Evolutionary conservation across 2,113 vertebrate genomes (phyloP).

Genomic region (Synchiropus splendidus): DNA sequence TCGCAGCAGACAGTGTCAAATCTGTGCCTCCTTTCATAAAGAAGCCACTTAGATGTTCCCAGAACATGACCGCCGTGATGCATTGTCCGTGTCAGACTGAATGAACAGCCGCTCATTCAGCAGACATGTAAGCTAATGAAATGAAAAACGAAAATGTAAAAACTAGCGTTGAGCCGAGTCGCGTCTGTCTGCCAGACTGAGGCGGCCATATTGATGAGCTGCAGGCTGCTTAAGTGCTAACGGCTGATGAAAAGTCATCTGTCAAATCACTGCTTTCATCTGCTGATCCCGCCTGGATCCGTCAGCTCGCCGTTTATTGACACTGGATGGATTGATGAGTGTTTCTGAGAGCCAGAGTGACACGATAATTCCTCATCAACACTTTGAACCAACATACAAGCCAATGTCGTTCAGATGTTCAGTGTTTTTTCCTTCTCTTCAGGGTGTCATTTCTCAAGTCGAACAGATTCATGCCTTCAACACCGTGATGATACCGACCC

Average conservation of each 20-base stretch:
- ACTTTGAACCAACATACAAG: conserved; percentile 28
- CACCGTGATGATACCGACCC: no score
- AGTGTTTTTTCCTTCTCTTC: no score
- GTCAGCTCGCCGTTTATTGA: conserved; percentile 50
- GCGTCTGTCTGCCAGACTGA: conserved; percentile 21
- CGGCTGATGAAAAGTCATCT: conserved; percentile 58
- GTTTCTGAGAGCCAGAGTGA: conserved; percentile 18
- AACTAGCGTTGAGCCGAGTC: conserved; percentile 11
- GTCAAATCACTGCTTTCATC: conserved; percentile 53
- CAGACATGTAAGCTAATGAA: conserved; percentile 52
- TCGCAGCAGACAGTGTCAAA: conserved; percentile 8
- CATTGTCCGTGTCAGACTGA: conserved; percentile 41
- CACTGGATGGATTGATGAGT: conserved; percentile 47
- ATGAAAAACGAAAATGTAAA: conserved; percentile 37
- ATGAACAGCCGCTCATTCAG: conserved; percentile 30
- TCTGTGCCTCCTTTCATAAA: conserved; percentile 14
- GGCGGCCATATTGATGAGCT: conserved; percentile 41
- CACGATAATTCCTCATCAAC: conserved; percentile 36
- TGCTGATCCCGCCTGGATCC: conserved; percentile 27
- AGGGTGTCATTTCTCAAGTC: no score
- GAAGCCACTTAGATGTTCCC: conserved; percentile 17
- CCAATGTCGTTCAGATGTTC: conserved; percentile 15
- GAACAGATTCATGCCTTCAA: no score
- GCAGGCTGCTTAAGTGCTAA: conserved; percentile 37
- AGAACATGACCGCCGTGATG: conserved; percentile 33